Conservation (phyloP, 2,797 vertebrate genomes). For the Macroramphosus scolopax region DNA sequence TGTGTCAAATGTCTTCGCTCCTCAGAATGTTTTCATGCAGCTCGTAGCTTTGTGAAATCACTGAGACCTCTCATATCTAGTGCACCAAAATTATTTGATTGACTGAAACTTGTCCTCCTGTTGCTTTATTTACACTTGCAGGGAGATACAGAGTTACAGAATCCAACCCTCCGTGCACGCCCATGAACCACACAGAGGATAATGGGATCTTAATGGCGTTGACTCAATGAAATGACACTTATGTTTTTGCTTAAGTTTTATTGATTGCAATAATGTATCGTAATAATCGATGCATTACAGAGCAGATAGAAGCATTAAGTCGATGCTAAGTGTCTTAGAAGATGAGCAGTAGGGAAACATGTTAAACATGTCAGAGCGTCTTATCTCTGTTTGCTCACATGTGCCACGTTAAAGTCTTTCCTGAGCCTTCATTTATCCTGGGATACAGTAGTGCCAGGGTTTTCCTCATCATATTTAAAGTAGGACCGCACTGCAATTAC, state of each 20-base stretch:
- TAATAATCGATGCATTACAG: constrained; percentile 41
- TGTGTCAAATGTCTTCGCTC: no score
- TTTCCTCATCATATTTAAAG: constrained; percentile 29
- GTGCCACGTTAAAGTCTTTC: constrained; percentile 5
- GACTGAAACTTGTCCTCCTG: no score
- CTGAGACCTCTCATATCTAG: no score
- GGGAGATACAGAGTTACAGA: no score
- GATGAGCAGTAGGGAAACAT: not conserved
- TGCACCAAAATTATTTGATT: no score
- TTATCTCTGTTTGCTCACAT: not conserved
- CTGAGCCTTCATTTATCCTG: constrained; percentile 16
- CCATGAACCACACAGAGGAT: constrained; percentile 14
- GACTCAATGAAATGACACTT: no score
- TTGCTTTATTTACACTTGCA: no score
- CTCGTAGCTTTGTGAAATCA: no score
- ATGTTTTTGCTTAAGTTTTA: no score
- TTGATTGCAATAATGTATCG: no score
- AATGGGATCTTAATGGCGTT: constrained; percentile 48
- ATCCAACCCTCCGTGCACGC: not conserved
- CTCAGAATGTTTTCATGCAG: no score
- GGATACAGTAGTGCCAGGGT: constrained; percentile 19
- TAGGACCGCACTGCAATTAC: constrained; percentile 24
- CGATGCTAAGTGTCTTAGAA: not conserved
- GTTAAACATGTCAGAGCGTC: not conserved
- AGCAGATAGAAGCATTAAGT: constrained; percentile 11